phyloP scores from a whole-genome alignment of 2,797 vertebrate species.

The Rhinella marina region DNA sequence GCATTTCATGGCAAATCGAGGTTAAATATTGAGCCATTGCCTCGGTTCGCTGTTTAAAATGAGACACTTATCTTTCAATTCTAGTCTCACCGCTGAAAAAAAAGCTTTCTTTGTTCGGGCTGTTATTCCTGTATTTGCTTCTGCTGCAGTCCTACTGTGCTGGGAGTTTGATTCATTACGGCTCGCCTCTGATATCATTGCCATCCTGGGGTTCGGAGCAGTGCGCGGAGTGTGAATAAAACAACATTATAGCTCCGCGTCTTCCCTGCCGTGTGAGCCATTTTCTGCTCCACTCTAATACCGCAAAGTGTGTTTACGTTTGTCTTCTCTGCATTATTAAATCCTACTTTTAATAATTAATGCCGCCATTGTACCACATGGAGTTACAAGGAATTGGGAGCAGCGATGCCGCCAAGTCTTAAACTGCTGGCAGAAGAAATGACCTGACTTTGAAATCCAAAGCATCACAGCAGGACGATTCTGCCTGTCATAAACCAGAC shows the following conservation, averaged over 20 bases:
- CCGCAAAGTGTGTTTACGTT: slow-evolving; percentile 35
- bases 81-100: slow-evolving; percentile 5
- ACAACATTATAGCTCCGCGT: slow-evolving; percentile 24
- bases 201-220: slow-evolving; percentile 37
- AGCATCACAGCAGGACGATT: slow-evolving; percentile 16
- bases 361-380: slow-evolving; percentile 5
- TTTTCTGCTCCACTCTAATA: slow-evolving; percentile 18
- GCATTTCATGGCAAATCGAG: slow-evolving; percentile 7
- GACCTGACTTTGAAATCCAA: slow-evolving; percentile 32
- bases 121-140: slow-evolving; percentile 45
- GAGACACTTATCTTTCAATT: slow-evolving; percentile 48
- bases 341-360: slow-evolving; percentile 47
- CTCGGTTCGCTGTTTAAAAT: slow-evolving; percentile 27
- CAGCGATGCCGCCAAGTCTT: background rate
- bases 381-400: slow-evolving; percentile 4
- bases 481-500: slow-evolving; percentile 40
- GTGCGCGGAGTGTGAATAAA: slow-evolving; percentile 31
- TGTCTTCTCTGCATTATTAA: slow-evolving; percentile 53
- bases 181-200: slow-evolving; percentile 32
- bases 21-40: slow-evolving; percentile 40
- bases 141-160: slow-evolving; percentile 39
- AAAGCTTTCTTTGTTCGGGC: slow-evolving; percentile 7
- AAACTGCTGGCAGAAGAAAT: slow-evolving; percentile 24
- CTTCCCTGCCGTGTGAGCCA: slow-evolving; percentile 17
- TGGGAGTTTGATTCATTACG: slow-evolving; percentile 41